Evolutionary conservation across 2,888 invertebrate genomes (phyloP).

Genomic region (Cryptocephalus primarius): DNA sequence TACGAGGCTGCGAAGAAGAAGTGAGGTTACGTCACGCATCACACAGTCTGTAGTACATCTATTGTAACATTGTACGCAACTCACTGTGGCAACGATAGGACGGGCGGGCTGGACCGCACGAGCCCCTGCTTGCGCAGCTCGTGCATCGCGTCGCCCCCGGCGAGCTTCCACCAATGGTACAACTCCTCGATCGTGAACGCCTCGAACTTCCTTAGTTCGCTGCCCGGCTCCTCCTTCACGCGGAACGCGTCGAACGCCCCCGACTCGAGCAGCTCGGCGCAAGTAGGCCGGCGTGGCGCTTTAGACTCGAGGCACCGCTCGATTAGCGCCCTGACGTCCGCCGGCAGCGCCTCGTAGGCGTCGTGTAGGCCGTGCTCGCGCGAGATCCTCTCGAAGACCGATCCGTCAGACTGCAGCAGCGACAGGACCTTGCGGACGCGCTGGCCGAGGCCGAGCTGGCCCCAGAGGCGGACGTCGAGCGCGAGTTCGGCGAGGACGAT

Average conservation of each 20-base stretch:
- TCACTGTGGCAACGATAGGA: conserved; percentile 68
- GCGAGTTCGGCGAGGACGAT: conserved; percentile 75
- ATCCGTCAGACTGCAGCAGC: conserved; percentile 47
- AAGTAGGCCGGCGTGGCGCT: conserved; percentile 51
- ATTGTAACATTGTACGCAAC: too few species aligned
- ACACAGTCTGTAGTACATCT: too few species aligned
- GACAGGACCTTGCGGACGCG: conserved; percentile 66
- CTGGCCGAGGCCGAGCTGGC: conserved; percentile 61
- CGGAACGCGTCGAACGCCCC: conserved; percentile 40
- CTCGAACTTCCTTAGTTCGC: conserved; percentile 20
- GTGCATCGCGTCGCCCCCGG: conserved; percentile 87
- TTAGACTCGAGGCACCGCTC: conserved; percentile 62
- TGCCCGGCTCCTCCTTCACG: conserved; percentile 3
- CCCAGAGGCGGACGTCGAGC: conserved; percentile 60
- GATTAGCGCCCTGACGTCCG: conserved; percentile 49
- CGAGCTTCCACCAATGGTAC: conserved; percentile 91
- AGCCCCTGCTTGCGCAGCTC: conserved; percentile 86
- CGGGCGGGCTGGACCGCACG: conserved; percentile 75
- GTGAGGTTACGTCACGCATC: too few species aligned
- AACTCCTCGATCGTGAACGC: conserved; percentile 60
- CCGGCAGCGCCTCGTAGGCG: conserved; percentile 53
- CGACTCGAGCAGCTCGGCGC: conserved; percentile 47
- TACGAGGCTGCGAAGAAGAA: conserved; percentile 52
- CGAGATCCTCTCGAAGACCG: conserved; percentile 60
- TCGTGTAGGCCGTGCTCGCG: conserved; percentile 66